These are phyloP conservation scores for Podilymbus podiceps DNA, from an alignment of 2,113 vertebrate species.

Conservation along the genomic window DNA sequence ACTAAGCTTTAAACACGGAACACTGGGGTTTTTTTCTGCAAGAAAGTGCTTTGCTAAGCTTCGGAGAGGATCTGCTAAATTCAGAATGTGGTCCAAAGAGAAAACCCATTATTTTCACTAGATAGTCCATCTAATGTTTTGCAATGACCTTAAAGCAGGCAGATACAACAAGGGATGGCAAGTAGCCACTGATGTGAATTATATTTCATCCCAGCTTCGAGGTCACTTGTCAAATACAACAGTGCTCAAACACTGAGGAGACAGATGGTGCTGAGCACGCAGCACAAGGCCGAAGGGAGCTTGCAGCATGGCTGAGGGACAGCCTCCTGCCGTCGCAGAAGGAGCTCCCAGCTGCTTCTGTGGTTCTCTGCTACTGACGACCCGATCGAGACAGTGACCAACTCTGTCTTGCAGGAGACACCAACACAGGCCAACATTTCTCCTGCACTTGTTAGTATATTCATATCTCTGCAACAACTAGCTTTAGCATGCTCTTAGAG, in stretches of 20 bases:
- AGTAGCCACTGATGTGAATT: background rate
- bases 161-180: constrained; percentile 28
- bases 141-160: background rate
- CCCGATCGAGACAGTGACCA: background rate
- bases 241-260: background rate
- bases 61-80: constrained; percentile 24
- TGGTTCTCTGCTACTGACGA: background rate
- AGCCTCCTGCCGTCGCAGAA: background rate
- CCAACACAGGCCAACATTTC: background rate
- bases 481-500: background rate
- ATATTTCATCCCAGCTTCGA: background rate
- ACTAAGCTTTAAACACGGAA: background rate
- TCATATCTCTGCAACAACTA: background rate
- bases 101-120: constrained; percentile 31
- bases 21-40: constrained; percentile 24
- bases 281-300: background rate
- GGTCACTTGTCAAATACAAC: background rate
- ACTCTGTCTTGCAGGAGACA: background rate
- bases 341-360: background rate
- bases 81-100: background rate
- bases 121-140: constrained; percentile 10
- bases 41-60: constrained; percentile 21
- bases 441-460: background rate
- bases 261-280: background rate
- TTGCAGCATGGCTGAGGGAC: background rate